A percentile compares a stretch with the other conserved stretches of the same genome.
These are phyloP conservation scores for Rhinolophus ferrumequinum DNA, from an alignment of 2,113 vertebrate genomes.

Conservation along the genomic window DNA sequence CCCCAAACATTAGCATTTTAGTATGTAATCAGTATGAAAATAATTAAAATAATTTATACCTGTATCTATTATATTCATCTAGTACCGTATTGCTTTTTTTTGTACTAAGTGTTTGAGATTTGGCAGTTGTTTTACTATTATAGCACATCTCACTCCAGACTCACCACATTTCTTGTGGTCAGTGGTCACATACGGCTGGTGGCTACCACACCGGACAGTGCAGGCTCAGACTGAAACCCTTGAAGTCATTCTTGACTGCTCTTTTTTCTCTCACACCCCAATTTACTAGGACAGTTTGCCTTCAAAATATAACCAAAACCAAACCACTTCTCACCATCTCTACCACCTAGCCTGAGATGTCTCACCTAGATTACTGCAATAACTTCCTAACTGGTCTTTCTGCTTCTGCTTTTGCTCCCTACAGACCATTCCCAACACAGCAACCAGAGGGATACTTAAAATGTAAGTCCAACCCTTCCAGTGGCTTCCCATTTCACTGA, in stretches of 20 bases:
- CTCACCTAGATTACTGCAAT: neutral
- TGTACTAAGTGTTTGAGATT: neutral
- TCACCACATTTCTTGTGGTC: neutral
- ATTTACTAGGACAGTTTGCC: neutral
- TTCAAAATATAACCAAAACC: conserved; percentile 31
- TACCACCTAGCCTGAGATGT: neutral
- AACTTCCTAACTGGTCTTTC: neutral
- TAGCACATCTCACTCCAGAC: neutral
- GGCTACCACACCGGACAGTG: neutral
- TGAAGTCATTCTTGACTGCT: neutral
- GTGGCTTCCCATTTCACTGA: conserved; percentile 10
- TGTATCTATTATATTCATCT: neutral
- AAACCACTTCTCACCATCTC: neutral
- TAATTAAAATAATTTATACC: neutral
- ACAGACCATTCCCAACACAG: neutral
- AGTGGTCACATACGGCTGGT: neutral
- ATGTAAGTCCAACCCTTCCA: neutral
- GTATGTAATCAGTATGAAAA: neutral
- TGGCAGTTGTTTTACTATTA: neutral
- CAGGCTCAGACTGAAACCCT: neutral
- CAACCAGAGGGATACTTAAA: neutral
- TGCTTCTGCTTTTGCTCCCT: neutral
- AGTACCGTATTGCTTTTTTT: neutral
- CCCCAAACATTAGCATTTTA: conserved; percentile 36
- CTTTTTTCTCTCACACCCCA: neutral